phyloP scores from a whole-genome alignment of 1,140 invertebrate species.

The Pseudoatta argentina region DNA sequence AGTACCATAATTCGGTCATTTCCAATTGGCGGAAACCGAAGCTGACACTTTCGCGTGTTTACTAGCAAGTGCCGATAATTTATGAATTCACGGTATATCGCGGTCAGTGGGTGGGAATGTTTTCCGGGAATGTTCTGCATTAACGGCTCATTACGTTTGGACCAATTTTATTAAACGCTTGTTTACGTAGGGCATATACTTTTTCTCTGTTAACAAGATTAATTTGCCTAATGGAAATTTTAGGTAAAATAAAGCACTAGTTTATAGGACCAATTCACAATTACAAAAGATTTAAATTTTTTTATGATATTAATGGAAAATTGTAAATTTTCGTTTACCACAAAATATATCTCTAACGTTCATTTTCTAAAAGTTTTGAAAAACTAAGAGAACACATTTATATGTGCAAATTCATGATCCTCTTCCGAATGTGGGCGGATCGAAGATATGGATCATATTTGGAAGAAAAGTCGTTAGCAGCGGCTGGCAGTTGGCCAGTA shows the following conservation, averaged over 20 bases:
- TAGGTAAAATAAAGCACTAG: neutral
- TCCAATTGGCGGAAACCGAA: conserved; percentile 51
- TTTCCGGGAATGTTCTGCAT: conserved; percentile 8
- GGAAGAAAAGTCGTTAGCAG: conserved; percentile 81
- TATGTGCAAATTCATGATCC: conserved; percentile 40
- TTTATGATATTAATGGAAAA: neutral
- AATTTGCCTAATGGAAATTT: conserved; percentile 15
- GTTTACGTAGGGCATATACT: neutral
- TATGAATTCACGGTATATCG: conserved; percentile 36
- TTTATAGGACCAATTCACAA: neutral
- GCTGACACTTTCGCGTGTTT: conserved; percentile 62
- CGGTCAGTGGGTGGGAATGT: neutral
- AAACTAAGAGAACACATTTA: conserved; percentile 14
- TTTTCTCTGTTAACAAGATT: neutral
- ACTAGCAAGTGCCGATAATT: conserved; percentile 42
- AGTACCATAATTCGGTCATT: conserved; percentile 55
- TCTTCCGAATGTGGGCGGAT: conserved; percentile 39
- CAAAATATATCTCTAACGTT: neutral
- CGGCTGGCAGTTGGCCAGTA: conserved; percentile 81
- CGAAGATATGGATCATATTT: conserved; percentile 80
- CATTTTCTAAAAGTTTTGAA: conserved; percentile 11
- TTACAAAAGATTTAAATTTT: neutral
- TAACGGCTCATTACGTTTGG: conserved; percentile 39
- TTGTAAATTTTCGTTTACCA: neutral
- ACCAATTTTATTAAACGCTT: conserved; percentile 35